Evolutionary conservation across 1,140 invertebrate genomes (phyloP).

Genomic region (Coptotermes formosanus): DNA sequence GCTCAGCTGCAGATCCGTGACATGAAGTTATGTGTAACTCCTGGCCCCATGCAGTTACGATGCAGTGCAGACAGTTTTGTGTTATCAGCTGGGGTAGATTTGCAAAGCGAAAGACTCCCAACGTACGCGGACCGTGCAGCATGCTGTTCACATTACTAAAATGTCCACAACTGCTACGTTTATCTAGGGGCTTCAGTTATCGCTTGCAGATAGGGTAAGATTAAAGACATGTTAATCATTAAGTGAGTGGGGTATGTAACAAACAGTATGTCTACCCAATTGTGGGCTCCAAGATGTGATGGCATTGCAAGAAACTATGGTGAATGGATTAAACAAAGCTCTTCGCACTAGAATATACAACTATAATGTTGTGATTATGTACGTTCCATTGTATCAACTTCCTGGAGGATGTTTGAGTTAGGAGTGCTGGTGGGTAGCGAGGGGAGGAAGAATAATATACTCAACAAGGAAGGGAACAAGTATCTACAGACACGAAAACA

Average conservation of each 20-base stretch:
- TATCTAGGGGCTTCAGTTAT: not conserved
- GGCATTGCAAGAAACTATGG: not conserved
- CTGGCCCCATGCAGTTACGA: too few relatives aligned
- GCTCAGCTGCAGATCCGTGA: too few relatives aligned
- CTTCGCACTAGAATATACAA: not conserved
- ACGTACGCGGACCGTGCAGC: not conserved
- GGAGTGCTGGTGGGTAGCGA: not conserved
- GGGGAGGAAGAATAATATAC: not conserved
- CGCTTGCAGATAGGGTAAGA: not conserved
- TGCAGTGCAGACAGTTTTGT: too few relatives aligned
- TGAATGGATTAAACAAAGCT: not conserved
- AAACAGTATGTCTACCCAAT: not conserved
- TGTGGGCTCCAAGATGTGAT: not conserved
- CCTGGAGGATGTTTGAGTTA: not conserved
- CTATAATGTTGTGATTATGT: not conserved
- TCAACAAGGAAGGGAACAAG: conserved; percentile 17
- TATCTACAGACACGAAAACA: conserved; percentile 13
- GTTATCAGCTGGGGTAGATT: too few relatives aligned
- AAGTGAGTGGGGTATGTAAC: not conserved
- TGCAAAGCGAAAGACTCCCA: not conserved
- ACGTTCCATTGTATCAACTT: not conserved
- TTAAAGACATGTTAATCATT: not conserved
- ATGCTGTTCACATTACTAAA: not conserved
- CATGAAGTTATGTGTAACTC: too few relatives aligned
- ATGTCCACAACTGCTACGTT: not conserved